A percentile compares a stretch with the other conserved stretches of the same genome.
Conservation (phyloP, 2,888 invertebrate genomes). For the Flexamia atlantica region DNA sequence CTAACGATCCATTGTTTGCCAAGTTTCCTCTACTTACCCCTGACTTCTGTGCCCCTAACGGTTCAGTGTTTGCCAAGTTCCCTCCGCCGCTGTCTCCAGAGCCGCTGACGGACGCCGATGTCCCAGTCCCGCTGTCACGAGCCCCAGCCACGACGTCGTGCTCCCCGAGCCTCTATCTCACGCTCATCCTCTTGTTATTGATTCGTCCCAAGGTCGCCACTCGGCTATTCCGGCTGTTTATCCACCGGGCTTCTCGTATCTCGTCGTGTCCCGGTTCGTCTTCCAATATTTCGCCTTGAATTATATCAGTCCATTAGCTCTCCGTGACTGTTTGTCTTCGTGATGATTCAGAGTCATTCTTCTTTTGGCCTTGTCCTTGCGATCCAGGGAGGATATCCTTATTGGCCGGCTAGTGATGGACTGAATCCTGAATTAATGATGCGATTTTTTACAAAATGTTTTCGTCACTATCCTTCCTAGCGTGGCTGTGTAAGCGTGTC, state of each 20-base stretch:
- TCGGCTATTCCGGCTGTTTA: slow-evolving; percentile 33
- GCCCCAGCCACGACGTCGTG: not conserved
- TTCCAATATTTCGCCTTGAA: not conserved
- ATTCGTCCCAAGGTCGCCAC: slow-evolving; percentile 11
- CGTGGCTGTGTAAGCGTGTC: too few relatives aligned
- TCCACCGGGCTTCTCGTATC: not conserved
- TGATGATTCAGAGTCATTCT: not conserved
- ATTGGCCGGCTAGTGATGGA: not conserved
- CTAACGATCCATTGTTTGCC: not conserved
- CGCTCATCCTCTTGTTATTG: slow-evolving; percentile 13
- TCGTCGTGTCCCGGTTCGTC: slow-evolving; percentile 20
- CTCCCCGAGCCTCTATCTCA: not conserved
- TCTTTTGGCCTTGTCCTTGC: not conserved
- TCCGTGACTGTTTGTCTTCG: not conserved
- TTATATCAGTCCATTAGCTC: slow-evolving; percentile 26
- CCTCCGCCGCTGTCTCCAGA: not conserved
- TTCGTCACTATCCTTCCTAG: too few relatives aligned
- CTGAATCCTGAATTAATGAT: too few relatives aligned
- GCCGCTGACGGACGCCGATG: not conserved
- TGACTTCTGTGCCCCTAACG: not conserved
- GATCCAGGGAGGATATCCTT: slow-evolving; percentile 5
- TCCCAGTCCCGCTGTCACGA: not conserved
- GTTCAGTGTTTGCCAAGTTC: too few relatives aligned
- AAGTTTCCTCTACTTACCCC: not conserved
- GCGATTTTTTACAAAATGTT: too few relatives aligned